Conservation (phyloP, 2,797 vertebrate species). For the Pangasius djambal region DNA sequence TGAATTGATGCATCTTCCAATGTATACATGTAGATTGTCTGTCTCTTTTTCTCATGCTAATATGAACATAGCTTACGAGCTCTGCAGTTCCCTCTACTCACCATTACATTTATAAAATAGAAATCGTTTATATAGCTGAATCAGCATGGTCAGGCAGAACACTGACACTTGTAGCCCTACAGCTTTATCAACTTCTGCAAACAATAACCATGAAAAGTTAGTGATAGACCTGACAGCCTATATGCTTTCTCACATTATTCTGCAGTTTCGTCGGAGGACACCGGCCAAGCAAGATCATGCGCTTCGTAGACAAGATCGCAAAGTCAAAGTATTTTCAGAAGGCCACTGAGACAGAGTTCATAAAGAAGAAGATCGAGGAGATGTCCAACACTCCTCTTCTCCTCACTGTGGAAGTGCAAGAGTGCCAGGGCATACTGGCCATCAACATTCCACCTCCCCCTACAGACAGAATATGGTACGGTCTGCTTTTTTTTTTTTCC, state of each 20-base stretch:
- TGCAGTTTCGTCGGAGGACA: conserved; percentile 88
- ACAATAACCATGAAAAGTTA: neutral
- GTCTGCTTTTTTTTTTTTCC: neutral
- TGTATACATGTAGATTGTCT: neutral
- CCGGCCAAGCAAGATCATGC: conserved; percentile 97
- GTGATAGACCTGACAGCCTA: neutral
- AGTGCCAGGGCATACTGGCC: conserved; percentile 89
- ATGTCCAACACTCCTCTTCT: conserved; percentile 96
- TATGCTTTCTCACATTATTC: neutral
- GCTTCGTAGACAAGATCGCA: conserved; percentile 98
- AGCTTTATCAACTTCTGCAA: neutral
- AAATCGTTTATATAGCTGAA: neutral
- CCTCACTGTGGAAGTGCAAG: conserved; percentile 96
- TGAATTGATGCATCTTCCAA: neutral
- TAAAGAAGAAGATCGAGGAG: conserved; percentile 99
- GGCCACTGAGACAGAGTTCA: conserved; percentile 97
- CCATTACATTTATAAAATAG: neutral
- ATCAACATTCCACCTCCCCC: conserved; percentile 98
- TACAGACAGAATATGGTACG: conserved; percentile 96
- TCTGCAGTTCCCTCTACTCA: neutral
- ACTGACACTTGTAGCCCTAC: neutral
- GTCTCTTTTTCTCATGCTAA: neutral
- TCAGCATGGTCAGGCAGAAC: neutral
- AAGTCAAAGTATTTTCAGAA: conserved; percentile 99
- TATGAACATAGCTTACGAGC: neutral